Percentiles rank a stretch among this genome's conserved stretches.
These are phyloP conservation scores for Microctonus aethiopoides DNA, from an alignment of 2,888 invertebrate genomes.

Conservation along the genomic window DNA sequence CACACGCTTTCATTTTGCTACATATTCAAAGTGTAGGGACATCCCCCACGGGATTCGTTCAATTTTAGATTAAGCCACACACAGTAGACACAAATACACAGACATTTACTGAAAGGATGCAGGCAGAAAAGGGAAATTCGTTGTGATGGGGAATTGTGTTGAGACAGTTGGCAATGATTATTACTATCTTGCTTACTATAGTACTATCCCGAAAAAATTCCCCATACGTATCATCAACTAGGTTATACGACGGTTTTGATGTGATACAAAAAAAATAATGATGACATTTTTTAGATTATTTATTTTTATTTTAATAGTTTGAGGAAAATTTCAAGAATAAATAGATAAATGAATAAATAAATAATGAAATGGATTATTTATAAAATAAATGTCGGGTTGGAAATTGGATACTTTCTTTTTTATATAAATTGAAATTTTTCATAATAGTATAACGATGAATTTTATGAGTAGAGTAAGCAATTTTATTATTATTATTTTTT, in stretches of 20 bases:
- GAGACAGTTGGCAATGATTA: not conserved
- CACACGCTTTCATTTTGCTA: constrained; percentile 24
- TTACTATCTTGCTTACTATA: constrained; percentile 9
- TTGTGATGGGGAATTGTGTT: constrained; percentile 27
- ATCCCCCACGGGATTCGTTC: constrained; percentile 56
- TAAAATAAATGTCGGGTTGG: not conserved
- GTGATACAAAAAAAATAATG: not conserved
- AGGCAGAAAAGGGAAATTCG: constrained; percentile 18
- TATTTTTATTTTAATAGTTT: too few relatives aligned
- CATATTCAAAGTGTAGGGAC: constrained; percentile 1
- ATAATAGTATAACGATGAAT: not conserved
- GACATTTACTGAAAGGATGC: constrained; percentile 26
- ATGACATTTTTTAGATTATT: not conserved
- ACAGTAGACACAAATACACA: constrained; percentile 36
- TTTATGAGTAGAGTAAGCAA: not conserved
- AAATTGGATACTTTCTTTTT: not conserved
- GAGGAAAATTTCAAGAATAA: too few relatives aligned
- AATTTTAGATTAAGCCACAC: constrained; percentile 55
- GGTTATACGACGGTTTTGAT: constrained; percentile 8
- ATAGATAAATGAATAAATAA: not conserved
- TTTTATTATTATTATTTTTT: too few relatives aligned
- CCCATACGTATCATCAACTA: constrained; percentile 27
- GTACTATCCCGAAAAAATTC: constrained; percentile 9
- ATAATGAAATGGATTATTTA: not conserved
- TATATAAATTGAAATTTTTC: not conserved